A percentile compares a stretch with the other conserved stretches of the same genome.
Conservation (phyloP, 2,113 vertebrate genomes). For the Pogonocichla stellata region DNA sequence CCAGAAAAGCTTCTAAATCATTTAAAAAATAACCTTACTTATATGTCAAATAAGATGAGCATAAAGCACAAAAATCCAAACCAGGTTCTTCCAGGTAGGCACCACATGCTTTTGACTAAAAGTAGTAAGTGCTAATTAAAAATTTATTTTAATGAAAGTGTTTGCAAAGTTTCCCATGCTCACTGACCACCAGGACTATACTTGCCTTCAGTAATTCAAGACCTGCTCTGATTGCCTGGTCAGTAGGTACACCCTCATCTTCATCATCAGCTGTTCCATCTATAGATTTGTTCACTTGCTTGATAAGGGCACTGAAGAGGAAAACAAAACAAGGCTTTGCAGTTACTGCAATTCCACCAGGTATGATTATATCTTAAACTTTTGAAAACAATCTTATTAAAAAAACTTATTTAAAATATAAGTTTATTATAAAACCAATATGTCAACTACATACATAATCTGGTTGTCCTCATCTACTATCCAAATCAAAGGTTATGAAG, state of each 20-base stretch:
- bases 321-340: neutral
- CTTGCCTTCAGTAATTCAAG: constrained; percentile 88
- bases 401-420: neutral
- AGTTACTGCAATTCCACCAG: neutral
- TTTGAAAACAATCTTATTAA: neutral
- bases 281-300: constrained; percentile 89
- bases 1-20: neutral
- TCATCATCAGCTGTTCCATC: constrained; percentile 90
- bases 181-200: neutral
- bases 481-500: neutral
- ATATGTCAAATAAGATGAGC: neutral
- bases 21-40: neutral
- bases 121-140: neutral
- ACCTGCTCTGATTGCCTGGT: constrained; percentile 87
- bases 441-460: neutral
- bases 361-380: neutral
- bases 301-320: constrained; percentile 83
- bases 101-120: neutral
- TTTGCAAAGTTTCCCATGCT: neutral
- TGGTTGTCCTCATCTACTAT: neutral
- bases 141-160: neutral
- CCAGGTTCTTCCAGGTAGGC: neutral
- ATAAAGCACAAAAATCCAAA: neutral
- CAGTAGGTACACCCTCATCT: constrained; percentile 86
- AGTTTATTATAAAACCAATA: neutral